Evolutionary conservation across 2,113 vertebrate genomes (phyloP).

Genomic region (Xiphorhynchus elegans): DNA sequence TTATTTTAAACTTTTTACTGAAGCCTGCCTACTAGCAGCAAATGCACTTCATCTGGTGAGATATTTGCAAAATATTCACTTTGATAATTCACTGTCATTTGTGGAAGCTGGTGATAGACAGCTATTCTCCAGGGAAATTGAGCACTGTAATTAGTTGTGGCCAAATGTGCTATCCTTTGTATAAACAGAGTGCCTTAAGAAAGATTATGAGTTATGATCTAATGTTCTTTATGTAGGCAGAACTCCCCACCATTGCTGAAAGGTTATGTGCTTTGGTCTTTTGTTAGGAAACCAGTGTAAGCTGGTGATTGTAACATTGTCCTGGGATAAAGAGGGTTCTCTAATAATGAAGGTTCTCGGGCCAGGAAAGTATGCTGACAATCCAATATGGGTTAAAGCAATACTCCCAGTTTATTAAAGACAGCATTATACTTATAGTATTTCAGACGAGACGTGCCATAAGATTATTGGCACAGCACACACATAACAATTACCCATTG

Average conservation of each 20-base stretch:
- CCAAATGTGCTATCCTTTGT: not conserved
- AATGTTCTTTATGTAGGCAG: not conserved
- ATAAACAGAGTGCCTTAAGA: not conserved
- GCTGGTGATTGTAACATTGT: not conserved
- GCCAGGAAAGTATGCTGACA: too few relatives aligned
- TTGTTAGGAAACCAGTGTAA: not conserved
- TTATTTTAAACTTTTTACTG: not conserved
- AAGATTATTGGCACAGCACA: too few relatives aligned
- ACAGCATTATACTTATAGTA: too few relatives aligned
- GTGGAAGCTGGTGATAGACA: not conserved
- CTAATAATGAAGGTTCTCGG: too few relatives aligned
- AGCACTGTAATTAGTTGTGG: not conserved
- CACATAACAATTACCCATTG: too few relatives aligned
- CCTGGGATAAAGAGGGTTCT: too few relatives aligned
- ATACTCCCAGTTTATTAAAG: too few relatives aligned
- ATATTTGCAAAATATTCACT: not conserved
- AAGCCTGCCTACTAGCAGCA: not conserved
- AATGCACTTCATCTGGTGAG: not conserved
- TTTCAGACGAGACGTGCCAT: too few relatives aligned
- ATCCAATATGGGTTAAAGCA: too few relatives aligned
- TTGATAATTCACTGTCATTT: not conserved
- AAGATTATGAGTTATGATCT: not conserved
- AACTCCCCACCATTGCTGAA: not conserved
- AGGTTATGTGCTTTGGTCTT: not conserved
- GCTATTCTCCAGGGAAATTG: not conserved